Evolutionary conservation across 1,140 invertebrate genomes (phyloP).

Genomic region (Diorhabda elongata): DNA sequence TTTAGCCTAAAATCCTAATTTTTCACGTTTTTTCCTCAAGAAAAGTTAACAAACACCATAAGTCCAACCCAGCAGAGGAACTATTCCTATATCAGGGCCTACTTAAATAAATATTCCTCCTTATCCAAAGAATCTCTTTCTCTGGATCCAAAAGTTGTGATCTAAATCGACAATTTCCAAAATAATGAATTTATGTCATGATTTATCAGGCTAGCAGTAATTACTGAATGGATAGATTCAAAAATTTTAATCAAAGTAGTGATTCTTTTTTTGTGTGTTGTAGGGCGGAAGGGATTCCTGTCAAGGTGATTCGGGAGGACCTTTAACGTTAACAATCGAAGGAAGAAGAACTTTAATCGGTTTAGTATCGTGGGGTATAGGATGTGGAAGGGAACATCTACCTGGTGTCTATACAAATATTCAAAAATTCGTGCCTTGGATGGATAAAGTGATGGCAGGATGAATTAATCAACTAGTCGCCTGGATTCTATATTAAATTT

Average conservation of each 20-base stretch:
- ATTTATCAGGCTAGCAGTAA: too few relatives aligned
- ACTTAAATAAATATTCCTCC: too few relatives aligned
- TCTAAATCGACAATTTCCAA: too few relatives aligned
- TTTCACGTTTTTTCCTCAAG: neutral
- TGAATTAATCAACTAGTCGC: neutral
- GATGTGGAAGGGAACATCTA: slow-evolving; percentile 83
- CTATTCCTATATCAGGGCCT: too few relatives aligned
- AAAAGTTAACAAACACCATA: too few relatives aligned
- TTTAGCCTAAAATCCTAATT: neutral
- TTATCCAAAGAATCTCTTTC: too few relatives aligned
- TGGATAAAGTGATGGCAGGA: slow-evolving; percentile 71
- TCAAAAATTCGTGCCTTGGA: slow-evolving; percentile 89
- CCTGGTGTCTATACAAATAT: slow-evolving; percentile 89
- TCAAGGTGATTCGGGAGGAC: slow-evolving; percentile 80
- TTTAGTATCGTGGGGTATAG: slow-evolving; percentile 87
- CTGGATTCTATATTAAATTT: too few relatives aligned
- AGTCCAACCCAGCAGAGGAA: too few relatives aligned
- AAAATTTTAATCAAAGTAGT: neutral
- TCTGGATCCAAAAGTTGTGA: too few relatives aligned
- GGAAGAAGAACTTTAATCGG: slow-evolving; percentile 81
- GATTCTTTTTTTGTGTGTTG: slow-evolving; percentile 24
- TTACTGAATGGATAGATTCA: neutral
- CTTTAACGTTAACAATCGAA: slow-evolving; percentile 74
- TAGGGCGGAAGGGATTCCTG: slow-evolving; percentile 67
- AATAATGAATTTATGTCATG: too few relatives aligned